phyloP scores from a whole-genome alignment of 2,888 invertebrate genomes.

The Idaea biselata region DNA sequence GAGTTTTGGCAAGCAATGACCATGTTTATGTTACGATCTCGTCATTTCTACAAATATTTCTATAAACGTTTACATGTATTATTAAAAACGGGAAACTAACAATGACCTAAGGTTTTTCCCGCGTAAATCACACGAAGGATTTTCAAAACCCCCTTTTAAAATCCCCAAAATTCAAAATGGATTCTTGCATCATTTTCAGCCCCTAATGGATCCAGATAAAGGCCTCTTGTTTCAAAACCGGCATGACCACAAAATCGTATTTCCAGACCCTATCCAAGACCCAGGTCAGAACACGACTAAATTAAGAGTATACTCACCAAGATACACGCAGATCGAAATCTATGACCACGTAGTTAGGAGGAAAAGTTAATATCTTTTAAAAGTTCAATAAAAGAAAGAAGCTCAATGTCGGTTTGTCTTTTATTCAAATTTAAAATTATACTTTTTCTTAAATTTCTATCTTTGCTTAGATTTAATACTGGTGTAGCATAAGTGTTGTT shows the following conservation, averaged over 20 bases:
- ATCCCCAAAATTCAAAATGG: background rate
- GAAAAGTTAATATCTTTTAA: slow-evolving; percentile 53
- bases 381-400: background rate
- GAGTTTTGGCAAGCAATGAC: too few species aligned
- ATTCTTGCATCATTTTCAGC: slow-evolving; percentile 46
- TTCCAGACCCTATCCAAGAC: slow-evolving; percentile 83
- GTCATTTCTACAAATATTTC: too few species aligned
- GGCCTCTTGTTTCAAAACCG: slow-evolving; percentile 90
- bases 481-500: background rate
- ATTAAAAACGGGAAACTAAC: too few species aligned
- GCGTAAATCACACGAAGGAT: background rate
- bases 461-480: slow-evolving; percentile 16
- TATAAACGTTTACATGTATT: too few species aligned
- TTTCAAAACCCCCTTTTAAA: background rate
- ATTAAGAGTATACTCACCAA: slow-evolving; percentile 81
- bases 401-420: background rate
- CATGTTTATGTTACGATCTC: too few species aligned
- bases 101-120: background rate
- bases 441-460: slow-evolving; percentile 29
- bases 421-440: slow-evolving; percentile 3
- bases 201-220: slow-evolving; percentile 85
- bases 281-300: slow-evolving; percentile 86
- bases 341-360: slow-evolving; percentile 89
- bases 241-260: slow-evolving; percentile 88
- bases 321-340: slow-evolving; percentile 87